Conservation (phyloP, 1,140 invertebrate species). For the Drepana arcuata region DNA sequence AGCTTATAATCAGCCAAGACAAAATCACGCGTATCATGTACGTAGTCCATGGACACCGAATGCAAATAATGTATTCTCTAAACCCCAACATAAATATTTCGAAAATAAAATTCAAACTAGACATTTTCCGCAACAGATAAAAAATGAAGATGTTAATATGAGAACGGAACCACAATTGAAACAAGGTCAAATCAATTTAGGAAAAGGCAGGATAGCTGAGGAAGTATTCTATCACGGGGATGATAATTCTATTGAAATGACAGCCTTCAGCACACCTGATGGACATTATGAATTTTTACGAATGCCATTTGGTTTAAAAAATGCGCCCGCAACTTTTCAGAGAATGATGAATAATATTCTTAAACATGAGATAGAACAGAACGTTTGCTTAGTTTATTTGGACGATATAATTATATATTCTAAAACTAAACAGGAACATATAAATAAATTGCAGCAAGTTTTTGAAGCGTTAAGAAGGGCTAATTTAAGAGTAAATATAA, state of each 20-base stretch:
- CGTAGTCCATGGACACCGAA: too few relatives aligned
- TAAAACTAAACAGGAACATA: slow-evolving; percentile 18
- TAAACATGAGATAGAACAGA: slow-evolving; percentile 12
- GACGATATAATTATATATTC: slow-evolving; percentile 55
- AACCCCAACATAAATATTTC: not conserved
- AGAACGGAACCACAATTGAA: too few relatives aligned
- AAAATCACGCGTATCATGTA: not conserved
- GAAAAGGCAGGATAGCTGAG: too few relatives aligned
- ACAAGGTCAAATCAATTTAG: too few relatives aligned
- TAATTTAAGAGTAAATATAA: slow-evolving; percentile 42
- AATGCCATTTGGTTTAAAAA: slow-evolving; percentile 46
- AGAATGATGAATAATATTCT: slow-evolving; percentile 42
- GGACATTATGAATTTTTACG: slow-evolving; percentile 28
- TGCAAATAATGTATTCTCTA: not conserved
- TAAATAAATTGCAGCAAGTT: slow-evolving; percentile 36
- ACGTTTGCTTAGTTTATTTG: slow-evolving; percentile 37
- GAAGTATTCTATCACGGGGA: too few relatives aligned
- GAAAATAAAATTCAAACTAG: not conserved
- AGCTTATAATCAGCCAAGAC: too few relatives aligned
- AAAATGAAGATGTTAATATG: too few relatives aligned
- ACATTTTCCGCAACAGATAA: not conserved
- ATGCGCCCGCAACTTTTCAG: slow-evolving; percentile 23
- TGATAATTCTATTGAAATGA: slow-evolving; percentile 39
- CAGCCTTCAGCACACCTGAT: slow-evolving; percentile 49
- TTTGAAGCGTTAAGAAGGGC: slow-evolving; percentile 30